phyloP scores from a whole-genome alignment of 2,888 invertebrate genomes.

The Nephrotoma guestfalica region DNA sequence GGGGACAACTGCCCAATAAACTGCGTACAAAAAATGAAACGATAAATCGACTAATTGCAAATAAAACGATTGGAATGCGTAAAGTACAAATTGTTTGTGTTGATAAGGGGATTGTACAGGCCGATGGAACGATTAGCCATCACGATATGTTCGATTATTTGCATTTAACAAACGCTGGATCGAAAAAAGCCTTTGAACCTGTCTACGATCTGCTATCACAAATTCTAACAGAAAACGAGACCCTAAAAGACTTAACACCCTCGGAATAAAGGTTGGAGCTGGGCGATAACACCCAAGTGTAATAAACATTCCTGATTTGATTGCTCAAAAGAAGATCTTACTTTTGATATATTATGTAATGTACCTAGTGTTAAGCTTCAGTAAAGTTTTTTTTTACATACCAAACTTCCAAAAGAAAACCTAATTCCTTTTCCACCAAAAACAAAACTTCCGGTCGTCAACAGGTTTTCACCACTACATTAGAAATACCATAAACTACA shows the following conservation, averaged over 20 bases:
- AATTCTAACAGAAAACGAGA: constrained; percentile 59
- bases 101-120: constrained; percentile 64
- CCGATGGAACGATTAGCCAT: constrained; percentile 69
- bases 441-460: background rate
- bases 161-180: constrained; percentile 72
- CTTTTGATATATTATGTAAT: background rate
- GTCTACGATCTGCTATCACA: constrained; percentile 66
- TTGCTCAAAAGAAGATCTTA: background rate
- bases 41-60: constrained; percentile 59
- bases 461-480: background rate
- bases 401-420: background rate
- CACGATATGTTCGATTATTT: constrained; percentile 89
- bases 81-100: constrained; percentile 66
- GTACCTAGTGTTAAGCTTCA: background rate
- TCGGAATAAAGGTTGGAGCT: constrained; percentile 38
- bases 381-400: background rate
- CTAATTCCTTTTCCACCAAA: background rate
- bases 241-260: constrained; percentile 57
- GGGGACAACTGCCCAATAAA: constrained; percentile 73
- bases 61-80: constrained; percentile 44
- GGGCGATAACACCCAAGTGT: background rate
- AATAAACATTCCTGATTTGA: background rate
- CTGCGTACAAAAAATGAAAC: constrained; percentile 60
- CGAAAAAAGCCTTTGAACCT: constrained; percentile 74
- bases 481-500: background rate